Base-by-base conservation (phyloP, 2,797 vertebrate species). In the Okamejei kenojei region DNA sequence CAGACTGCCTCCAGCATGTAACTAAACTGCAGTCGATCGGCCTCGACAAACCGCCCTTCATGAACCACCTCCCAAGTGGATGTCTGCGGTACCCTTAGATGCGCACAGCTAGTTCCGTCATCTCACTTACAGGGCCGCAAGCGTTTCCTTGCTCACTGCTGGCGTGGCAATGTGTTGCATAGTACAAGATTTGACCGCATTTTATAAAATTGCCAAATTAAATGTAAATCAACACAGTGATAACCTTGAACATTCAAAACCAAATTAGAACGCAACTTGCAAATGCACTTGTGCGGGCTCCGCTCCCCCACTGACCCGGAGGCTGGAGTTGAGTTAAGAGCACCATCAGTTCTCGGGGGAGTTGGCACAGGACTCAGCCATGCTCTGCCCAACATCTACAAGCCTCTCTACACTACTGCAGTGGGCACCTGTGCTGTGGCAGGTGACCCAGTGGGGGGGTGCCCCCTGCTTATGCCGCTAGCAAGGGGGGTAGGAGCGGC, bases 191-290 rank as follows among this genome's bases (percentile, higher is more conserved):
- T 11, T 61, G 81, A 84, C 81, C 63, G 29, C 29, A 65, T 86
- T 63, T 86, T 65, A 88, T 68, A 65, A 35, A 88, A 88, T 21
- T 32, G 17, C 63, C 84, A 88, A 88, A 88, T 88, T 32, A 88
- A 88, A 88, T 86, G 82, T 63, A 32, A 63, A 88, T 68, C 84
- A 88, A 63, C 84, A 88, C 84, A 68, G 84, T 88, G 84, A 88
- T 88, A 88, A 68, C 84, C 84, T 88, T 63, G 32, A 88, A 88
- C 84, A 68, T 88, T 88, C 84, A 68, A 88, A 88, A 21, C 84
- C 61, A 88, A 68, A 86, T 86, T 5, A 58, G 26, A 88, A 65
- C 15, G n/a, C 84, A 88, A 68, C 61, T 88, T 35, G 63, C 84
- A 63, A 88, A n/a, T 65, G 58, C 32, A 88, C 84, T 29, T 8